Base-by-base conservation (phyloP, 2,113 vertebrate species). In the Rafetus swinhoei region DNA sequence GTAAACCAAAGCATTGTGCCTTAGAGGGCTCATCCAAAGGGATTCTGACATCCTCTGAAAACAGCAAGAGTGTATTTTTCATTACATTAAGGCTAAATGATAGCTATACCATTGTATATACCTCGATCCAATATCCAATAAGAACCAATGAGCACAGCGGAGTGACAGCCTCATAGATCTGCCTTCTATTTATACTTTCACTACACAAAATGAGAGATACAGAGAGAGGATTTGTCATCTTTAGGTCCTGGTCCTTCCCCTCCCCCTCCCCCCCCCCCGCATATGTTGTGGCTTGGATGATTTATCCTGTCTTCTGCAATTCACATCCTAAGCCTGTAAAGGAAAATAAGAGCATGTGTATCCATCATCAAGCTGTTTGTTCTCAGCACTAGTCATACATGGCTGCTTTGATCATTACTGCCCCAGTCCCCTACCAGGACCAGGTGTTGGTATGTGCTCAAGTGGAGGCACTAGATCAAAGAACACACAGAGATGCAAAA, bases 401-500 rank as follows among this genome's bases (percentile, higher is more conserved):
- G 54, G 27, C 92, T 89, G 88, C 39, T 74, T 88, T 94, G 80
- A 84, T 82, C 2, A 77, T 95, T 95, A 96, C 72, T 87, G 10
- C 4, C 94, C 39, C 85, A 52, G 45, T 86, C 50, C n/a, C 35
- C 45, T 88, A 55, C 24, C 7, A 93, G 39, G 76, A 56, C 53
- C 81, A 95, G 91, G 69, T 96, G 90, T 90, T 93, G 86, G 86
- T 90, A 92, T 89, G 90, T 32, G 9, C 39, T 93, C 79, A 53
- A 18, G 27, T 89, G 81, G 77, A 76, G 60, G 55, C 32, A 39
- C 1, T 5, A 21, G 21, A 77, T 79, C 57, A 85, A 94, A 62
- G 59, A 95, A 72, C 18, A 50, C 76, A 82, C 27, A 79, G 11
- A 92, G 79, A 93, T 95, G 93, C 2, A 85, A 89, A 89, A 86